Evolutionary conservation across 2,888 invertebrate genomes (phyloP).

Genomic region (Eupithecia vulgata): DNA sequence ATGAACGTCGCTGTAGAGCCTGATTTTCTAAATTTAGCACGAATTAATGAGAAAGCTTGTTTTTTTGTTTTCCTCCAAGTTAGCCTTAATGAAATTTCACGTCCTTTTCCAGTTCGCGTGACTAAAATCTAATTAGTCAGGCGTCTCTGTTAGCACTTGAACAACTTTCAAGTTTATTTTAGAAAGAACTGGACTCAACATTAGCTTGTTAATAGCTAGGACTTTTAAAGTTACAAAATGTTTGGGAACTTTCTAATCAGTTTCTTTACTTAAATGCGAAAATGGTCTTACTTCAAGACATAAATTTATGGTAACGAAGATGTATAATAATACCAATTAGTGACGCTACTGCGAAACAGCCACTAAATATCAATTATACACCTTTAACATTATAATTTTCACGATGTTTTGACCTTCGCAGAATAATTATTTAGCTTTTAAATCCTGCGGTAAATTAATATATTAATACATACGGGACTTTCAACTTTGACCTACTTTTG

Average conservation of each 20-base stretch:
- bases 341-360: neutral
- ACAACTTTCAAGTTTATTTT: conserved; percentile 8
- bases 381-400: neutral
- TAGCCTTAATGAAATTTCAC: conserved; percentile 15
- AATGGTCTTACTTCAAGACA: neutral
- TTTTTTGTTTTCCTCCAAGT: conserved; percentile 4
- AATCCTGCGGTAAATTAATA: conserved; percentile 19
- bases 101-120: conserved; percentile 13
- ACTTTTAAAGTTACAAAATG: neutral
- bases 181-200: conserved; percentile 20
- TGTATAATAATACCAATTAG: neutral
- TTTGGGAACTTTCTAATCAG: neutral
- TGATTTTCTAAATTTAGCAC: neutral
- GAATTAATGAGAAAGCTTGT: conserved; percentile 2
- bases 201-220: neutral
- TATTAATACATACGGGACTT: neutral
- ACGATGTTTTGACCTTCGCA: neutral
- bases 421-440: conserved; percentile 31
- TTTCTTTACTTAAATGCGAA: neutral
- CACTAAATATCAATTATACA: conserved; percentile 10
- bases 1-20: neutral
- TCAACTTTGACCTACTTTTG: conserved; percentile 25
- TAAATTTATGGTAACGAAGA: neutral
- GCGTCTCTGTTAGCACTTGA: conserved; percentile 19
- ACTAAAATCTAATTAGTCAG: conserved; percentile 18